These are phyloP conservation scores for Drosophila meridionalis DNA, from an alignment of 2,888 invertebrate genomes.

Conservation along the genomic window DNA sequence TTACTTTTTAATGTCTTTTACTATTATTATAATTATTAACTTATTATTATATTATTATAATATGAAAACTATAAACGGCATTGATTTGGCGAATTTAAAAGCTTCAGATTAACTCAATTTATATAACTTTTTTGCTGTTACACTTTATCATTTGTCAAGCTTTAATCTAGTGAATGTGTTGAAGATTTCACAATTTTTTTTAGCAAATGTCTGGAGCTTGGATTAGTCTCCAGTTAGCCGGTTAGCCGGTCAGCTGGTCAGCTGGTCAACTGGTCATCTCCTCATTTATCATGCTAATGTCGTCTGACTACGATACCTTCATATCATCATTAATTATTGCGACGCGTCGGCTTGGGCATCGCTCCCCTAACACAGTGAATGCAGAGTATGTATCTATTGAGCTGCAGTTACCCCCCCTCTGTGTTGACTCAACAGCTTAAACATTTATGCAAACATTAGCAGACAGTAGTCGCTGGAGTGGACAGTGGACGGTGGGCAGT, in stretches of 20 bases:
- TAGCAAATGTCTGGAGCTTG: slow-evolving; percentile 18
- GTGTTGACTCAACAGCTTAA: slow-evolving; percentile 76
- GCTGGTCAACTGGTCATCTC: slow-evolving; percentile 37
- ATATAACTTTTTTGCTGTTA: neutral
- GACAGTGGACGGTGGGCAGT: slow-evolving; percentile 35
- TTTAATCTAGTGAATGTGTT: slow-evolving; percentile 31
- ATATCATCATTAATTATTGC: slow-evolving; percentile 71
- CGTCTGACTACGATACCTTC: slow-evolving; percentile 38
- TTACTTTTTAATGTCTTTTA: no score
- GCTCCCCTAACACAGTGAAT: slow-evolving; percentile 11
- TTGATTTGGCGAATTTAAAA: neutral
- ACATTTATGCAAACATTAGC: slow-evolving; percentile 66
- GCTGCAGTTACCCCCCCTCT: neutral
- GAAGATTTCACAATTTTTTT: slow-evolving; percentile 57
- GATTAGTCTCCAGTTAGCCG: slow-evolving; percentile 45
- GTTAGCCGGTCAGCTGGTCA: slow-evolving; percentile 29
- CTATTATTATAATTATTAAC: no score
- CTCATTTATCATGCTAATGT: slow-evolving; percentile 76
- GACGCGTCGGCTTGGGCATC: slow-evolving; percentile 32
- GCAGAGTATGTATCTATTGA: neutral
- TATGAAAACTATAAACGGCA: no score
- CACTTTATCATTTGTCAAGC: slow-evolving; percentile 26
- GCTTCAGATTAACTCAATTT: neutral
- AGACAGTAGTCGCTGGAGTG: slow-evolving; percentile 35
- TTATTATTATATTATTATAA: no score